phyloP scores from a whole-genome alignment of 2,113 vertebrate genomes.

The Percopsis transmontana region DNA sequence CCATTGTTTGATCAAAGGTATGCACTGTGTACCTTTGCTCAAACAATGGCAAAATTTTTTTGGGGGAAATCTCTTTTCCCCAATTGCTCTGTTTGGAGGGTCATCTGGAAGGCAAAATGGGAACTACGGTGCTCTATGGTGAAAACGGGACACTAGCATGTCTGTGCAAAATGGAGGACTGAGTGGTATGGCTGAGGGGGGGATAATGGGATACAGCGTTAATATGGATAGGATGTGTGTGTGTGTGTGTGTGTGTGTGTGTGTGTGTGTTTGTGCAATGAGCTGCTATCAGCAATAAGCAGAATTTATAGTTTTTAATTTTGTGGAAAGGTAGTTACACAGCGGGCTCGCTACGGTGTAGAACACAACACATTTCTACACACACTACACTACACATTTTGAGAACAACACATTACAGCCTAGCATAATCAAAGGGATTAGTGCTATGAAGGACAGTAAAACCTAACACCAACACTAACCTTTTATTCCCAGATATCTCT shows the following conservation, averaged over 20 bases:
- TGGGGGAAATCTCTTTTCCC: too few species aligned
- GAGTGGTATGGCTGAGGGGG: too few species aligned
- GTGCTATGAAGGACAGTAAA: constrained; percentile 71
- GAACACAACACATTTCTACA: constrained; percentile 87
- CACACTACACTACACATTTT: not conserved
- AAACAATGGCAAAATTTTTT: too few species aligned
- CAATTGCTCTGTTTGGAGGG: too few species aligned
- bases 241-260: constrained; percentile 14
- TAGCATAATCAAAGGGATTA: constrained; percentile 71
- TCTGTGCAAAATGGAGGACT: too few species aligned
- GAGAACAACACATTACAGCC: constrained; percentile 74
- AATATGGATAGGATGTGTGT: not conserved
- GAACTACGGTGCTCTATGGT: too few species aligned
- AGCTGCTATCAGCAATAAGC: constrained; percentile 87
- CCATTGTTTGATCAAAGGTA: too few species aligned
- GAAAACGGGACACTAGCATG: too few species aligned
- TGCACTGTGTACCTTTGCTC: too few species aligned
- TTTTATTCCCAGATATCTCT: constrained; percentile 55
- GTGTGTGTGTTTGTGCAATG: constrained; percentile 18
- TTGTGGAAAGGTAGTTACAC: constrained; percentile 89
- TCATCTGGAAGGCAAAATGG: too few species aligned
- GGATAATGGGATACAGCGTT: too few species aligned
- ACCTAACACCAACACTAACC: constrained; percentile 59
- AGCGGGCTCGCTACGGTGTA: constrained; percentile 90
- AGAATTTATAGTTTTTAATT: constrained; percentile 99